Evolutionary conservation across 2,797 vertebrate species (phyloP).

Genomic region (Alexandromys oeconomus): DNA sequence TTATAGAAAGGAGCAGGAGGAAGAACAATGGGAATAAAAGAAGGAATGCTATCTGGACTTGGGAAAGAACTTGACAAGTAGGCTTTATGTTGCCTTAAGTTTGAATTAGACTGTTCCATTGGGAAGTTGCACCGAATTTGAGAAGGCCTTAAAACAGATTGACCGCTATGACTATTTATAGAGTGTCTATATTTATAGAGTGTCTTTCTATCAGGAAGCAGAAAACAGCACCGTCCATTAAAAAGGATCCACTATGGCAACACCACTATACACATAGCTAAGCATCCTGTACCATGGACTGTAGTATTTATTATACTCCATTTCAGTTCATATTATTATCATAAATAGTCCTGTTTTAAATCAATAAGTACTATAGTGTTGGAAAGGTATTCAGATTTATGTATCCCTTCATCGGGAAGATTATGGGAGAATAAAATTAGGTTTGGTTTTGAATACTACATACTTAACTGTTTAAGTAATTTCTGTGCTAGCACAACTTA

Average conservation of each 20-base stretch:
- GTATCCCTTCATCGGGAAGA: neutral
- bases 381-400: neutral
- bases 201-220: neutral
- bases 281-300: neutral
- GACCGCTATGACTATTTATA: neutral
- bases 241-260: neutral
- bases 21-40: neutral
- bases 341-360: neutral
- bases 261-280: neutral
- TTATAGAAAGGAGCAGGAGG: neutral
- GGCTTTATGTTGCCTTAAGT: neutral
- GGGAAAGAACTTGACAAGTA: neutral
- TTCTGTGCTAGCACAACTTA: neutral
- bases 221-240: neutral
- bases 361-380: neutral
- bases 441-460: constrained; percentile 30
- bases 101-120: neutral
- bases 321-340: neutral
- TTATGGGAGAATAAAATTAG: constrained; percentile 42
- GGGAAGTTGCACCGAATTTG: neutral
- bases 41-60: neutral
- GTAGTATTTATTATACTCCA: neutral
- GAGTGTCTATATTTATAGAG: neutral
- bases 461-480: neutral
- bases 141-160: neutral